A percentile compares a stretch with the other conserved stretches of the same genome.
These are phyloP conservation scores for Sparus aurata DNA, from an alignment of 2,797 vertebrate species.

Conservation along the genomic window DNA sequence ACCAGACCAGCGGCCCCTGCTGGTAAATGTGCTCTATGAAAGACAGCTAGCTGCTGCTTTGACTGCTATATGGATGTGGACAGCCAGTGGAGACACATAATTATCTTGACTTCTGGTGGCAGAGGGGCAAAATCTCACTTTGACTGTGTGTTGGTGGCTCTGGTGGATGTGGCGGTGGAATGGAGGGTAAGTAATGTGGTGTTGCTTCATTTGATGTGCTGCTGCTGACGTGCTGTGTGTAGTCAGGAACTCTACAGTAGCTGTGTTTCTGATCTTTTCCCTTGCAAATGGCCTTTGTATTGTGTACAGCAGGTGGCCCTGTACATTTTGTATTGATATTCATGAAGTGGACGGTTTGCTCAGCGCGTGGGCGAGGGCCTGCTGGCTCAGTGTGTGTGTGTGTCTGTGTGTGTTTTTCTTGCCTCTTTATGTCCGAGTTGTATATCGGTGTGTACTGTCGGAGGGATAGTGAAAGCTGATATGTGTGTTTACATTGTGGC, in stretches of 20 bases:
- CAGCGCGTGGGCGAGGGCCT: constrained; percentile 51
- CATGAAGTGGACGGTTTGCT: constrained; percentile 70
- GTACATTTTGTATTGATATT: constrained; percentile 73
- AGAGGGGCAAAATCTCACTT: background rate
- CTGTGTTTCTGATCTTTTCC: constrained; percentile 30
- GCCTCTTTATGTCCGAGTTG: constrained; percentile 42
- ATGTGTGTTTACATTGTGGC: constrained; percentile 65
- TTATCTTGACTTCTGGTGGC: background rate
- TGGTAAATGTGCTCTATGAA: constrained; percentile 34
- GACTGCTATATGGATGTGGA: constrained; percentile 23
- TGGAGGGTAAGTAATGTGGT: constrained; percentile 60
- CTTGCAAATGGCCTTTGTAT: constrained; percentile 62
- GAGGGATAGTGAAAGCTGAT: constrained; percentile 47
- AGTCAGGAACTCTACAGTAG: constrained; percentile 21
- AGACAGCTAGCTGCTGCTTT: constrained; percentile 31
- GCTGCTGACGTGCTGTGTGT: constrained; percentile 28
- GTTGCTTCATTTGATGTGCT: constrained; percentile 1
- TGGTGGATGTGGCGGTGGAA: constrained; percentile 40
- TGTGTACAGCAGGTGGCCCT: constrained; percentile 69
- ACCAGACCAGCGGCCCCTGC: constrained; percentile 1
- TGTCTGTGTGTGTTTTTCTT: constrained; percentile 1
- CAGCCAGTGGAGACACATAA: background rate
- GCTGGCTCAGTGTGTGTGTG: constrained; percentile 46
- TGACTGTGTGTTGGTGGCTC: background rate
- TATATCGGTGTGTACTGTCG: constrained; percentile 24